Evolutionary conservation across 2,113 vertebrate species (phyloP), one percentile per base, ranked within the genome.

Genomic region (Rousettus leschenaultii): DNA sequence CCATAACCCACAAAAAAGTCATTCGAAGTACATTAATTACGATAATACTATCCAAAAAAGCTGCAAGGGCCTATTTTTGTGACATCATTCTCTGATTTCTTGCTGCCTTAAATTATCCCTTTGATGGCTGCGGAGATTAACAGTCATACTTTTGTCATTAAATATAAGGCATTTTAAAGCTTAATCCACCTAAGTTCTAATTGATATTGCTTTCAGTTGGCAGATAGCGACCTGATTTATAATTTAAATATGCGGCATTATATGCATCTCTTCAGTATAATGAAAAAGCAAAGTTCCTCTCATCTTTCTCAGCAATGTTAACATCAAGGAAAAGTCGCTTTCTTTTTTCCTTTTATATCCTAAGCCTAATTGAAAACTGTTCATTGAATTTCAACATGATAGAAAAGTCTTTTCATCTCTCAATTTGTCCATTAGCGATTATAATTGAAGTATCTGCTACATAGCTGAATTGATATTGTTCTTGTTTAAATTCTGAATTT

Each of bases 201-300:
- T 99, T 99, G 98, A 99, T 99, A 99, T 98, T 98, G 98, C 98
- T 98, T 99, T 99, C 98, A 98, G 98, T 98, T 98, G 98, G 98
- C 99, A 99, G 98, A 99, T 98, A 99, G 98, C 97, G 97, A 98
- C 98, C 98, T 99, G 98, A 99, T 99, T 99, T 99, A 99, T 99
- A 99, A 99, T 99, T 99, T 99, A 99, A 99, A 99, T 99, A 99
- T 98, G 98, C 97, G 40, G 98, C 98, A 98, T 99, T 99, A 98
- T 98, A 97, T 97, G 98, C 98, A 98, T 98, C 98, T 98, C 98
- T 98, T 98, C 98, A 98, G 98, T 97, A 97, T 98, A 98, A 98
- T 98, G 98, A 98, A 98, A 98, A 98, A 98, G 98, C 96, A 9
- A 98, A 98, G 98, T 98, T 98, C 98, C 98, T 99, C 98, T 99